Evolutionary conservation across 2,113 vertebrate genomes (phyloP), one percentile per base, ranked within the genome.

Genomic region (Steatornis caripensis): DNA sequence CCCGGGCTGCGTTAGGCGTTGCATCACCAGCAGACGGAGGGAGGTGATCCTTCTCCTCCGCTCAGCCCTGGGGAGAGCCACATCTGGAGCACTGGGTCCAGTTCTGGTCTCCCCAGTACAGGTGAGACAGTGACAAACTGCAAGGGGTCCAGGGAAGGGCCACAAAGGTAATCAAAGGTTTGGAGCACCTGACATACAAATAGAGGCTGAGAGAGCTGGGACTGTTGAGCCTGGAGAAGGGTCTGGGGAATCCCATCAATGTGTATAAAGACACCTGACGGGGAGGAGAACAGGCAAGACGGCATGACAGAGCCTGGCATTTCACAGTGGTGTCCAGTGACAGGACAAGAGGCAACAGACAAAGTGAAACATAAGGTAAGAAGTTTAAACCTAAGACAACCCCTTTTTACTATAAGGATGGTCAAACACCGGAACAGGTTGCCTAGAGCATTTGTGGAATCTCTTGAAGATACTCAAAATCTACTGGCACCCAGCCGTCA

Each of bases 361-460:
- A 46, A n/a, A 32, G 0, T 19, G 17, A 84, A 77, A 48, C 14
- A 58, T 6, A 57, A 65, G 36, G 29, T 34, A 68, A 0, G 1
- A 82, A 60, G 12, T 66, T 68, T 53, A 34, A 89, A 46, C 34
- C 19, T 26, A 21, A 69, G 34, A 23, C 11, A 45, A 46, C 10
- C 8, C 8, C 5, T 66, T 74, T 82, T 58, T 34, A 51, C 21
- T 23, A 1, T 10, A 66, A 37, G 13, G 24, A 13, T 29, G 11
- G 34, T 37, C 51, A 39, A 60, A 34, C 29, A 61, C 15, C n/a
- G n/a, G 12, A 71, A 57, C 3, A 37, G 32, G 49, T 5, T 37
- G 22, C 49, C 32, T 24, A 57, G 36, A 49, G 32, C 14, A 37
- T 43, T 36, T 64, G 29, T 23, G 10, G 32, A 71, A 11, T 55